Evolutionary conservation across 2,113 vertebrate genomes (phyloP).

Genomic region (Halcyon senegalensis): DNA sequence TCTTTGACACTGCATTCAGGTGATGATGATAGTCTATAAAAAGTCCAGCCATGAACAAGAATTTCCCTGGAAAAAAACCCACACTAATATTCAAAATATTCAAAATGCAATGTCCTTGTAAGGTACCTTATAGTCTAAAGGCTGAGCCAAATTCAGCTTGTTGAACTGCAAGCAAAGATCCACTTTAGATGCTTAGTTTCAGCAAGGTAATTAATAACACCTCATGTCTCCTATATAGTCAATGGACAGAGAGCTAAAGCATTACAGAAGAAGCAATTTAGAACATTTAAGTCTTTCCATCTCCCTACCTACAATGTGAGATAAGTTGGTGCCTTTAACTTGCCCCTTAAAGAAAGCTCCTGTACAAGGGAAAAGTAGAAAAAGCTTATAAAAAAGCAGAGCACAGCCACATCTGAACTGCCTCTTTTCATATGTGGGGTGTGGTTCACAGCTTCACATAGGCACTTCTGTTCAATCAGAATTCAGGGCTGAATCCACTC

Average conservation of each 20-base stretch:
- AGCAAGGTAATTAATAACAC: background rate
- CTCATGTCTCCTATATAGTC: background rate
- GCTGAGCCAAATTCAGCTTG: background rate
- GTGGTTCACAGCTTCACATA: background rate
- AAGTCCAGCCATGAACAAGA: background rate
- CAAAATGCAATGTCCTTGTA: background rate
- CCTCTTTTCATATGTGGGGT: background rate
- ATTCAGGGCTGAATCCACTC: background rate
- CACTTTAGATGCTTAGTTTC: background rate
- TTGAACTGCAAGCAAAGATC: background rate
- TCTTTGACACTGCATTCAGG: background rate
- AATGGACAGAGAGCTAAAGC: background rate
- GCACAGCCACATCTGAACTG: background rate
- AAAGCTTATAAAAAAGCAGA: background rate
- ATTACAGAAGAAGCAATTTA: background rate
- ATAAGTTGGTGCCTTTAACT: background rate
- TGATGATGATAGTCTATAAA: background rate
- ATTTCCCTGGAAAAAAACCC: background rate
- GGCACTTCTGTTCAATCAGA: background rate
- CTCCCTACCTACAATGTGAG: background rate
- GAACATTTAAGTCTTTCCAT: background rate
- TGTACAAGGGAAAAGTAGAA: background rate
- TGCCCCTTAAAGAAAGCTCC: background rate
- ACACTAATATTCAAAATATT: background rate
- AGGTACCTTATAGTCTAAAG: background rate